Percentiles rank a stretch among this genome's conserved stretches.
Conservation (phyloP, 1,140 invertebrate genomes). For the Dolichoris vasculosae region DNA sequence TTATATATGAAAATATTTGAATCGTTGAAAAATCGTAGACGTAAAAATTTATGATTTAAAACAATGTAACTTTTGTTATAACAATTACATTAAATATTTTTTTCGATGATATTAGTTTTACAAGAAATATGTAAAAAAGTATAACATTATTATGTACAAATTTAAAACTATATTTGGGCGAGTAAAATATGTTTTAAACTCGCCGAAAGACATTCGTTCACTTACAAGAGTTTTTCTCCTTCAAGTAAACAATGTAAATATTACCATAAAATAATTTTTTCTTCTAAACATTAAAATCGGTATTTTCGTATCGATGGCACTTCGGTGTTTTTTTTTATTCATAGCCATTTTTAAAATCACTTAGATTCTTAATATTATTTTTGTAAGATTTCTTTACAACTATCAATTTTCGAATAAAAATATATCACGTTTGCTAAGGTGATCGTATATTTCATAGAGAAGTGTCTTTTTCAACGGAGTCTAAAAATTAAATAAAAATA, state of each 20-base stretch:
- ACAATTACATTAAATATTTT: slow-evolving; percentile 11
- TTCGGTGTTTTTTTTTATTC: slow-evolving; percentile 26
- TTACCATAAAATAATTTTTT: slow-evolving; percentile 43
- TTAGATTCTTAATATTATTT: slow-evolving; percentile 10
- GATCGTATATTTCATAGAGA: slow-evolving; percentile 50
- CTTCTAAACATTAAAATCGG: slow-evolving; percentile 1
- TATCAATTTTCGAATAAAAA: not conserved
- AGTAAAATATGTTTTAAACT: slow-evolving; percentile 20
- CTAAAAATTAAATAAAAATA: slow-evolving; percentile 46
- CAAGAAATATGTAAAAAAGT: slow-evolving; percentile 18
- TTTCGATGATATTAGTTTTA: slow-evolving; percentile 21
- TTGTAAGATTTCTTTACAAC: not conserved
- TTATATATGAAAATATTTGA: slow-evolving; percentile 37
- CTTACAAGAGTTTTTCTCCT: slow-evolving; percentile 12
- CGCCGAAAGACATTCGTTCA: slow-evolving; percentile 9
- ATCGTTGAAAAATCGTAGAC: slow-evolving; percentile 39
- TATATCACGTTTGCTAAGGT: not conserved
- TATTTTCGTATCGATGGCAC: slow-evolving; percentile 42
- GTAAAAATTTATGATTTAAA: slow-evolving; percentile 23
- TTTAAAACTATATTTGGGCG: slow-evolving; percentile 29
- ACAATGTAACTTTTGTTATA: not conserved
- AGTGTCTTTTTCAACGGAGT: slow-evolving; percentile 57
- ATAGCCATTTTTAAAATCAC: slow-evolving; percentile 4
- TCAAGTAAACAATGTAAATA: slow-evolving; percentile 31
- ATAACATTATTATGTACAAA: slow-evolving; percentile 49